A percentile compares a stretch with the other conserved stretches of the same genome.
phyloP scores from a whole-genome alignment of 2,888 invertebrate genomes.

The Lissonota sp. region DNA sequence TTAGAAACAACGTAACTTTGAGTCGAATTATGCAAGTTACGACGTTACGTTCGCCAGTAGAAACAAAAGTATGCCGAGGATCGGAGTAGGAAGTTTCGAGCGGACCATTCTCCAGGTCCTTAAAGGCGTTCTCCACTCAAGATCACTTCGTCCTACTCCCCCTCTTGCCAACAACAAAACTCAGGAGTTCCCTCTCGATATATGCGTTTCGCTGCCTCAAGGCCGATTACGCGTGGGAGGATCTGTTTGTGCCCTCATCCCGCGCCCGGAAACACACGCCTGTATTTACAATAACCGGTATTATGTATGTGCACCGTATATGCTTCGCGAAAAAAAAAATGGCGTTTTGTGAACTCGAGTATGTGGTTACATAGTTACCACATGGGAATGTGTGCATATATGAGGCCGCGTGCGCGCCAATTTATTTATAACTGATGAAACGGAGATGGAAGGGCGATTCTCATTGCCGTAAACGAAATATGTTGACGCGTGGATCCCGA shows the following conservation, averaged over 20 bases:
- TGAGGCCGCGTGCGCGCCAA: slow-evolving; percentile 2
- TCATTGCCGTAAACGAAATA: slow-evolving; percentile 50
- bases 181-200: not conserved
- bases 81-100: slow-evolving; percentile 15
- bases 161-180: not conserved
- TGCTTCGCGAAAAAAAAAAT: not conserved
- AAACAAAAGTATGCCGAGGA: no score
- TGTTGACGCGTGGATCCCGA: slow-evolving; percentile 30
- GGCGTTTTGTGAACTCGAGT: not conserved
- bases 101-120: slow-evolving; percentile 42
- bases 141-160: not conserved
- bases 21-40: no score
- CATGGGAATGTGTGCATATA: slow-evolving; percentile 5
- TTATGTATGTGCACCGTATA: slow-evolving; percentile 41
- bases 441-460: slow-evolving; percentile 47
- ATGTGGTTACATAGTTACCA: not conserved
- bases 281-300: slow-evolving; percentile 36
- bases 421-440: slow-evolving; percentile 63
- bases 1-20: no score
- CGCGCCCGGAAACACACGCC: slow-evolving; percentile 59
- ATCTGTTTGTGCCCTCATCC: slow-evolving; percentile 41
- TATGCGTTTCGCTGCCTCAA: slow-evolving; percentile 46
- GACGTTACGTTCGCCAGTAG: no score
- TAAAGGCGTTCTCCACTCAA: slow-evolving; percentile 42
- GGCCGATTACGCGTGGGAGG: slow-evolving; percentile 63